These are phyloP conservation scores for Antennarius maculatus DNA, from an alignment of 2,797 vertebrate species.

Conservation along the genomic window DNA sequence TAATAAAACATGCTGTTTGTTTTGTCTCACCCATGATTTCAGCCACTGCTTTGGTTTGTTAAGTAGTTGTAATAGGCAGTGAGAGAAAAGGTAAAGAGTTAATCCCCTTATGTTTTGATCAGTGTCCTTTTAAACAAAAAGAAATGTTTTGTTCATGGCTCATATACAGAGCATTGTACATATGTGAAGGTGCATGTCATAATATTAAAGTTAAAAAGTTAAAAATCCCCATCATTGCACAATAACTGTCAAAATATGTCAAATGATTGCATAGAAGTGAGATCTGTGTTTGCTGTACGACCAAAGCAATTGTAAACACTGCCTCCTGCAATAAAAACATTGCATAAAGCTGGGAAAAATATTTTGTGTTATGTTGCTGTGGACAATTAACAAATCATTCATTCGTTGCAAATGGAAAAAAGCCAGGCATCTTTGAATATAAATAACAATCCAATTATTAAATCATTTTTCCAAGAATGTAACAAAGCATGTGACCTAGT, in stretches of 20 bases:
- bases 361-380: neutral
- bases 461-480: too few relatives aligned
- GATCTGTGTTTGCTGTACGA: constrained; percentile 23
- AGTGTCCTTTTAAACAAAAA: neutral
- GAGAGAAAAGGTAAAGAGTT: neutral
- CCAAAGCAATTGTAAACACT: constrained; percentile 15
- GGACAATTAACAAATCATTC: neutral
- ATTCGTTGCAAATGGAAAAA: too few relatives aligned
- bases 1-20: neutral
- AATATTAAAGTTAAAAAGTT: too few relatives aligned
- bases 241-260: constrained; percentile 16
- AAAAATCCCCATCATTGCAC: constrained; percentile 2
- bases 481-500: too few relatives aligned
- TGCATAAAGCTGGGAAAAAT: neutral
- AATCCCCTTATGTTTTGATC: neutral
- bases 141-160: neutral
- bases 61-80: constrained; percentile 5
- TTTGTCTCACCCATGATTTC: constrained; percentile 17
- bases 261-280: constrained; percentile 11
- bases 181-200: neutral
- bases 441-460: neutral
- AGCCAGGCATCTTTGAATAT: constrained; percentile 3
- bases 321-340: neutral
- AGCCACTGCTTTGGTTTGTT: constrained; percentile 17
- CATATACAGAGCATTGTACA: neutral